Evolutionary conservation across 2,797 vertebrate genomes (phyloP).

Genomic region (Eulemur rubriventer): DNA sequence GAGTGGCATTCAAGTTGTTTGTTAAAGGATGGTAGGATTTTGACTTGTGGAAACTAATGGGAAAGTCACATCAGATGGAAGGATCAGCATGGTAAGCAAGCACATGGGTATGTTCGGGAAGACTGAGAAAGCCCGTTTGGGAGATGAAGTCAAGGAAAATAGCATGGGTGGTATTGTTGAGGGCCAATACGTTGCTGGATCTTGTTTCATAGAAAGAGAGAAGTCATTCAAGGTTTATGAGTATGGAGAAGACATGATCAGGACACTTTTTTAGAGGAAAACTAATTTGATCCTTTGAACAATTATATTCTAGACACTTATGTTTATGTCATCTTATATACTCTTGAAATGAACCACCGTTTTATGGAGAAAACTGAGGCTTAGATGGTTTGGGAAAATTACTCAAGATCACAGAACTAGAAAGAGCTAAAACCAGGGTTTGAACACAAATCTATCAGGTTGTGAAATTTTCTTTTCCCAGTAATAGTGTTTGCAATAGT

Average conservation of each 20-base stretch:
- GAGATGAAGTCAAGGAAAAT: background rate
- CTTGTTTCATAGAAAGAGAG: constrained; percentile 1
- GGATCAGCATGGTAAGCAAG: background rate
- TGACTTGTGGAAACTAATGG: background rate
- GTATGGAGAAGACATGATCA: background rate
- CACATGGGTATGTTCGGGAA: background rate
- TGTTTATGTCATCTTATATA: background rate
- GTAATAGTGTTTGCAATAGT: background rate
- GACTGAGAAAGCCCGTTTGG: background rate
- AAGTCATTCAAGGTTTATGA: background rate
- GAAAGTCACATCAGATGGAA: background rate
- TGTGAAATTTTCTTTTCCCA: background rate
- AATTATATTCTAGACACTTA: background rate
- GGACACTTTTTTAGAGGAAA: background rate
- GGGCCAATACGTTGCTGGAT: background rate
- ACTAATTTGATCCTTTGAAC: constrained; percentile 8
- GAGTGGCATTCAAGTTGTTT: background rate
- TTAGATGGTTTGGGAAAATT: constrained; percentile 24
- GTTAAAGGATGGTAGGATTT: background rate
- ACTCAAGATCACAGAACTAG: background rate
- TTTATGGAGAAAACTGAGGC: constrained; percentile 35
- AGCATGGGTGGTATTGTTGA: background rate
- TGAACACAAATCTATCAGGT: background rate
- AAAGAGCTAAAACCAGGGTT: constrained; percentile 11
- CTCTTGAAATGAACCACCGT: constrained; percentile 4